Conservation (phyloP, 2,888 invertebrate species). For the Griposia aprilina region DNA sequence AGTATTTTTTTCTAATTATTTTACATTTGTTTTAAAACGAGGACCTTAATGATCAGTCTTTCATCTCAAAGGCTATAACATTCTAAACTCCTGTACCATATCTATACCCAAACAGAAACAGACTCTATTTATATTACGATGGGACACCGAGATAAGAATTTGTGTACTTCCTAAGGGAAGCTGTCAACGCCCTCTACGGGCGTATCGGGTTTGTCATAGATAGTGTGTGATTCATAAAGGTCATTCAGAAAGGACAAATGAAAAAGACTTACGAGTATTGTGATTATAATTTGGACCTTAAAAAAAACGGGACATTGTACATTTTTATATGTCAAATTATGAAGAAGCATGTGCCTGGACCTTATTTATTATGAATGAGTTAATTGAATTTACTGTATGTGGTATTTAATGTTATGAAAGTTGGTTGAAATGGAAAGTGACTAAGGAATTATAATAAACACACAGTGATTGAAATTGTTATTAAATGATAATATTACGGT, state of each 20-base stretch:
- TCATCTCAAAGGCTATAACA: not conserved
- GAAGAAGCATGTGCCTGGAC: not conserved
- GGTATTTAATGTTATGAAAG: not conserved
- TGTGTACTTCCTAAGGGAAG: conserved; percentile 36
- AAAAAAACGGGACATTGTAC: not conserved
- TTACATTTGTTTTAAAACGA: not conserved
- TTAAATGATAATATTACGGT: not conserved
- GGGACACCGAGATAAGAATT: conserved; percentile 51
- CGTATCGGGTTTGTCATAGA: conserved; percentile 21
- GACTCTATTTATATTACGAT: conserved; percentile 49
- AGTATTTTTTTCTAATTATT: not conserved
- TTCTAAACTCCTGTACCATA: conserved; percentile 24
- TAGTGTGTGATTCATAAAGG: conserved; percentile 26
- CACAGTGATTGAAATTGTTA: not conserved
- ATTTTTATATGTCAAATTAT: not conserved
- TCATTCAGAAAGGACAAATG: conserved; percentile 25
- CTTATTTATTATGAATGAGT: not conserved
- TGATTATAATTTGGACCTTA: conserved; percentile 2
- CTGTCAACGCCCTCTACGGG: conserved; percentile 23
- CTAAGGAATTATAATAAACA: not conserved
- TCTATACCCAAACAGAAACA: conserved; percentile 23
- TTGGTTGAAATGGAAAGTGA: not conserved
- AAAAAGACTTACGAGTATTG: conserved; percentile 23
- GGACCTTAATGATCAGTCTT: conserved; percentile 4
- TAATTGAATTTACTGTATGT: not conserved